Evolutionary conservation across 2,113 vertebrate species (phyloP).

Genomic region (Mirounga angustirostris): DNA sequence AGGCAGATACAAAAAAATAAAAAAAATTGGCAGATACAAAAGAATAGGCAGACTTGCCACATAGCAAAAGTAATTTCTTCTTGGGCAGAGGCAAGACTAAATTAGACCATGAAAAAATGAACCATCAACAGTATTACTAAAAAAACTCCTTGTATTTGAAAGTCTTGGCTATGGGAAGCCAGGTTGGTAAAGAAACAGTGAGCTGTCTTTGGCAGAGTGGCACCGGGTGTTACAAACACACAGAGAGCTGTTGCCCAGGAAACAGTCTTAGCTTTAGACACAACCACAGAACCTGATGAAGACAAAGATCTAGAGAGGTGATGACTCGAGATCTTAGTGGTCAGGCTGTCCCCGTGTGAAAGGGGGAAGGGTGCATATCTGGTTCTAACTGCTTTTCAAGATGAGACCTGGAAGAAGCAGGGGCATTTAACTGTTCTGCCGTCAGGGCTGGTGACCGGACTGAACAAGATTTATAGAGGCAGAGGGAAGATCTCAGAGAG

Average conservation of each 20-base stretch:
- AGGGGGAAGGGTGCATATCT: background rate
- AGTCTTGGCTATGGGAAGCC: background rate
- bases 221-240: background rate
- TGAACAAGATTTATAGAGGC: background rate
- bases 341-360: background rate
- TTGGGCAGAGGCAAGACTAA: background rate
- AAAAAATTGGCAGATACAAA: background rate
- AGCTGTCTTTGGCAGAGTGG: background rate
- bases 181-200: background rate
- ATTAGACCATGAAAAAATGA: conserved; percentile 27
- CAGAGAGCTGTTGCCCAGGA: background rate
- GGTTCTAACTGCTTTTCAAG: background rate
- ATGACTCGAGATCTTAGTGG: background rate
- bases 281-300: background rate
- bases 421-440: background rate
- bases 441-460: background rate
- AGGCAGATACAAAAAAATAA: background rate
- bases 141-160: background rate
- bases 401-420: background rate
- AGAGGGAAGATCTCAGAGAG: background rate
- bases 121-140: background rate
- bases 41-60: background rate
- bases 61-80: background rate
- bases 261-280: background rate
- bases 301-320: background rate